Percentiles rank a stretch among this genome's conserved stretches.
Conservation (phyloP, 1,140 invertebrate species). For the Callitettix versicolor region DNA sequence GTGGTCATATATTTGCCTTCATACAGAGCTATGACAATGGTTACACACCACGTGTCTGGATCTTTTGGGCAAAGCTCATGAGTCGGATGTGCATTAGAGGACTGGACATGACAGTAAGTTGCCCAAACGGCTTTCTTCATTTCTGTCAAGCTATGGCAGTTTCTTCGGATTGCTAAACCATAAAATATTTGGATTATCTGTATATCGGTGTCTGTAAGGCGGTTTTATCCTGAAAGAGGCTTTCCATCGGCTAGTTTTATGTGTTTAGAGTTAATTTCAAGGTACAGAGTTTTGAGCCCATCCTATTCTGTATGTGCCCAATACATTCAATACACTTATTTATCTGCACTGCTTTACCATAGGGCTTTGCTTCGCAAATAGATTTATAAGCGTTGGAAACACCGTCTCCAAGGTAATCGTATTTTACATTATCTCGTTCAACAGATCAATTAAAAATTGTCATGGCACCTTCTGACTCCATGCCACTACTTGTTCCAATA, state of each 20-base stretch:
- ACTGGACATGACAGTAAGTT: slow-evolving; percentile 12
- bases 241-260: not conserved
- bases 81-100: slow-evolving; percentile 4
- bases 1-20: slow-evolving; percentile 5
- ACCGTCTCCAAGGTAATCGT: too few relatives aligned
- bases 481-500: too few relatives aligned
- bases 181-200: slow-evolving; percentile 2
- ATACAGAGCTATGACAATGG: not conserved
- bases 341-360: too few relatives aligned
- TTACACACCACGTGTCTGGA: slow-evolving; percentile 10
- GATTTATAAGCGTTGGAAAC: too few relatives aligned
- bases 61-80: slow-evolving; percentile 10
- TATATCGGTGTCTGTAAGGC: not conserved
- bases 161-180: slow-evolving; percentile 4
- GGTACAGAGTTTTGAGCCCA: too few relatives aligned
- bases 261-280: not conserved
- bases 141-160: not conserved
- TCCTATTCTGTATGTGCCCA: too few relatives aligned
- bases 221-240: not conserved
- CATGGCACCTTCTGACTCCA: too few relatives aligned
- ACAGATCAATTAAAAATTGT: too few relatives aligned
- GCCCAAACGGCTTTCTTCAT: slow-evolving; percentile 11
- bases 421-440: too few relatives aligned
- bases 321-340: too few relatives aligned
- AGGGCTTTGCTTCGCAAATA: too few relatives aligned